A percentile compares a stretch with the other conserved stretches of the same genome.
Evolutionary conservation across 2,797 vertebrate species (phyloP).

Genomic region (Merluccius polli): DNA sequence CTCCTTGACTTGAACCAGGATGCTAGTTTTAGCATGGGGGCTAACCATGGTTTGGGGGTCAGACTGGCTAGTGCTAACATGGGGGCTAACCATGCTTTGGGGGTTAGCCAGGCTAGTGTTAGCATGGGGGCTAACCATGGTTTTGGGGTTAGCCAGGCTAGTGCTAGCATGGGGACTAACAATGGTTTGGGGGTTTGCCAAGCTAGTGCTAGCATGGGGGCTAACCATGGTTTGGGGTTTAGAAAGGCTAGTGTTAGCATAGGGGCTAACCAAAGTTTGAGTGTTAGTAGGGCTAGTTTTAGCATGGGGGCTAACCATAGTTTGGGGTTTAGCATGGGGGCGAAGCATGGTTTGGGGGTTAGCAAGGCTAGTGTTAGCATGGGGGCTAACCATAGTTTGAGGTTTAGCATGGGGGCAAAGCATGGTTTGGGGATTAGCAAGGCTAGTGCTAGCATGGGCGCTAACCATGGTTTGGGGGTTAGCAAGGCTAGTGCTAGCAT

Average conservation of each 20-base stretch:
- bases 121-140: not conserved
- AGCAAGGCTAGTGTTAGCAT: slow-evolving; percentile 12
- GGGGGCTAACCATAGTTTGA: not conserved
- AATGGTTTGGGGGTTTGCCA: not conserved
- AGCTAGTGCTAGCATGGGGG: not conserved
- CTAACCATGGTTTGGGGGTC: not conserved
- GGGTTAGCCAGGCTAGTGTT: slow-evolving; percentile 5
- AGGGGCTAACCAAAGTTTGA: slow-evolving; percentile 1
- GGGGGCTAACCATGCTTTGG: not conserved
- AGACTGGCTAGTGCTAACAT: not conserved
- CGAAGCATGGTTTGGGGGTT: slow-evolving; percentile 3
- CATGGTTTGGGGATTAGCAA: not conserved
- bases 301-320: too few relatives aligned
- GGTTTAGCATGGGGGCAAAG: not conserved
- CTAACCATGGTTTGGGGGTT: slow-evolving; percentile 2
- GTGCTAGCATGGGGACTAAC: slow-evolving; percentile 11
- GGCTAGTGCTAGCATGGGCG: not conserved
- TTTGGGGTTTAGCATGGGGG: too few relatives aligned
- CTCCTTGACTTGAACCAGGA: slow-evolving; percentile 52
- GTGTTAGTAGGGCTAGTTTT: too few relatives aligned
- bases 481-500: not conserved
- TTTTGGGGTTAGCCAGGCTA: not conserved
- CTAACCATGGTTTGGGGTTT: not conserved
- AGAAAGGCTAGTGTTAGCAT: slow-evolving; percentile 2
- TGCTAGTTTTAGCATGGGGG: slow-evolving; percentile 14